These are phyloP conservation scores for Zalophus californianus DNA, from an alignment of 2,797 vertebrate species.

Conservation along the genomic window DNA sequence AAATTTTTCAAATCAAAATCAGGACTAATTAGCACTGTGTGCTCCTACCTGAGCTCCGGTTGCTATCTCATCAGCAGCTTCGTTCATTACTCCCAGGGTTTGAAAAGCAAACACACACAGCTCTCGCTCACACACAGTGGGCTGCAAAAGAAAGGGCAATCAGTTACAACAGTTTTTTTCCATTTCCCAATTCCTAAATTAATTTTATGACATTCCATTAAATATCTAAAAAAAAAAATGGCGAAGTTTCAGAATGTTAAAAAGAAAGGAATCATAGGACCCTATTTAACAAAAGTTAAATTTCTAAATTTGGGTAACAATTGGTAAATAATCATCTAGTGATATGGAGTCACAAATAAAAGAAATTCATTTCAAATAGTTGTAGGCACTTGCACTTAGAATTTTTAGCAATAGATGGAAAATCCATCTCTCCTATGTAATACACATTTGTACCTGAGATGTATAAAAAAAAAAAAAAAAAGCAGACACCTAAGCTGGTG, in stretches of 20 bases:
- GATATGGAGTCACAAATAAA: background rate
- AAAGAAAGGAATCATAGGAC: background rate
- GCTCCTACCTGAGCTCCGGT: constrained; percentile 94
- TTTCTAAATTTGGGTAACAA: background rate
- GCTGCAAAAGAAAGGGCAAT: constrained; percentile 85
- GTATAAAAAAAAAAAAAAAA: background rate
- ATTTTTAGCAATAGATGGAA: background rate
- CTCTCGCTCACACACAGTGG: constrained; percentile 95
- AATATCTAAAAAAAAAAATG: background rate
- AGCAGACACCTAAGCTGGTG: background rate
- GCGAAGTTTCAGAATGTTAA: background rate
- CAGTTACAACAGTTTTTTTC: background rate
- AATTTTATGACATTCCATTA: background rate
- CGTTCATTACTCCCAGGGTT: constrained; percentile 95
- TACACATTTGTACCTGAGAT: background rate
- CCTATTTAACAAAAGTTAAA: background rate
- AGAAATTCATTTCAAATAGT: background rate
- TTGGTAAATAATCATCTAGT: background rate
- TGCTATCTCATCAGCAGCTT: constrained; percentile 95
- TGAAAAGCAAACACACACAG: constrained; percentile 96
- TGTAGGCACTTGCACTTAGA: background rate
- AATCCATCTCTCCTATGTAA: background rate
- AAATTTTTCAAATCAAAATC: constrained; percentile 7
- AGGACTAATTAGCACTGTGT: background rate
- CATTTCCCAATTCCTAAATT: background rate